Evolutionary conservation across 2,797 vertebrate genomes (phyloP), one percentile per base, ranked within the genome.

Genomic region (Garrulus glandarius): DNA sequence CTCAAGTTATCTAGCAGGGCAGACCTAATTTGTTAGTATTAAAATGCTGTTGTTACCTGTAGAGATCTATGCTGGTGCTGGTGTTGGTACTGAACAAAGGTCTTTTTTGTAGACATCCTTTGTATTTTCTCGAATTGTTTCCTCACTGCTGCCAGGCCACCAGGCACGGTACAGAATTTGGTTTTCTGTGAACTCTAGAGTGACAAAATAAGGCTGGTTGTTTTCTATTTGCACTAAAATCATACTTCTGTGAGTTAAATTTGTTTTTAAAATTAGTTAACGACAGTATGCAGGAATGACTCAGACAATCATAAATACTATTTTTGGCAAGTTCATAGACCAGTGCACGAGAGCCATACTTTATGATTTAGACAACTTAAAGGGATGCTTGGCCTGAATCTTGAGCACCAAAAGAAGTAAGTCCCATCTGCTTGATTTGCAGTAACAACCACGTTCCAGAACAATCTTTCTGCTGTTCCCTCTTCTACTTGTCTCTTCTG

Each of bases 71-170:
- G 98, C 68, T 98, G 98, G 55, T 98, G 97, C 61, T 99, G 98
- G 55, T 98, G 97, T 60, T 99, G 98, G 93, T 98, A 97, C 94
- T 99, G 98, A 97, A 98, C 97, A 97, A 98, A 98, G 16, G 94
- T 97, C 85, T 98, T 98, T 91, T 95, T 98, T 76, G 98, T 98
- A 83, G 98, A 97, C 72, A 98, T 97, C 85, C 94, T 97, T 97
- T 98, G 98, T 56, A 98, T 98, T 95, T 96, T 98, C 95, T 99
- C 99, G 81, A 99, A 99, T 87, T 99, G 99, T 98, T 98, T 99
- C 95, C 99, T 99, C 97, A 99, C 97, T 76, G 98, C 98, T 97
- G 99, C 99, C 84, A 99, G 96, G 93, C 99, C 99, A 92, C 99
- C 99, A 84, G 99, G 98, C 97, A 99, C 98, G 53, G 98, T 98